Evolutionary conservation across 2,888 invertebrate genomes (phyloP).

Genomic region (Apamea monoglypha): DNA sequence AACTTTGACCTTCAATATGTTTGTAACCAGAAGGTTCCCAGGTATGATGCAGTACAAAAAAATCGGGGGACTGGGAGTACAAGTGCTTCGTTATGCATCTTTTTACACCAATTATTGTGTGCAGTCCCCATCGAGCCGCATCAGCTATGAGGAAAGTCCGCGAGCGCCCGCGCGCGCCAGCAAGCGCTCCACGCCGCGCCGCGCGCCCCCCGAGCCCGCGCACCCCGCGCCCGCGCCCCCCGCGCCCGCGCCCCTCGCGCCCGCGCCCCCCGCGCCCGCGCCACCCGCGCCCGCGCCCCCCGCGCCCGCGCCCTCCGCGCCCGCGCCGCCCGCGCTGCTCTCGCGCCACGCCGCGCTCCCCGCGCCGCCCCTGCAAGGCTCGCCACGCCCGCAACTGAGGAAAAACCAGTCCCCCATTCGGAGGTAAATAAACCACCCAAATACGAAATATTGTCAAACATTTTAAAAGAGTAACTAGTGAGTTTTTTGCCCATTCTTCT

Average conservation of each 20-base stretch:
- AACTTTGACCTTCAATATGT: not conserved
- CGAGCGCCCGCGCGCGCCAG: slow-evolving; percentile 24
- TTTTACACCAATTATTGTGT: not conserved
- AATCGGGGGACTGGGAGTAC: too few species aligned
- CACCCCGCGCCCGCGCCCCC: not conserved
- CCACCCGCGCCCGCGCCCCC: not conserved
- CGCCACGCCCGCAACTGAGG: not conserved
- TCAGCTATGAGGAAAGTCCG: slow-evolving; percentile 71
- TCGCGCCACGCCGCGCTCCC: not conserved
- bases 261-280: not conserved
- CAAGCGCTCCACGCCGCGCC: not conserved
- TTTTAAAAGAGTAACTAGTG: not conserved
- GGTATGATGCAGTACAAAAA: not conserved
- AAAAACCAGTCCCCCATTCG: not conserved
- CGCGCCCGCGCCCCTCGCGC: not conserved
- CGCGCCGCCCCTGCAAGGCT: not conserved
- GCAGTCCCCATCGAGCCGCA: slow-evolving; percentile 75
- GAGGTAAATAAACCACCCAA: slow-evolving; percentile 2
- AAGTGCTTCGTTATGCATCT: not conserved
- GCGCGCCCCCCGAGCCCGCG: not conserved
- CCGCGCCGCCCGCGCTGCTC: not conserved
- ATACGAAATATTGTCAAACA: not conserved
- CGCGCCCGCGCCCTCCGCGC: not conserved
- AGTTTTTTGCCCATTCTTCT: not conserved
- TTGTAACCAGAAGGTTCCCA: not conserved